Base-by-base conservation (phyloP, 2,797 vertebrate species). In the Paguma larvata region DNA sequence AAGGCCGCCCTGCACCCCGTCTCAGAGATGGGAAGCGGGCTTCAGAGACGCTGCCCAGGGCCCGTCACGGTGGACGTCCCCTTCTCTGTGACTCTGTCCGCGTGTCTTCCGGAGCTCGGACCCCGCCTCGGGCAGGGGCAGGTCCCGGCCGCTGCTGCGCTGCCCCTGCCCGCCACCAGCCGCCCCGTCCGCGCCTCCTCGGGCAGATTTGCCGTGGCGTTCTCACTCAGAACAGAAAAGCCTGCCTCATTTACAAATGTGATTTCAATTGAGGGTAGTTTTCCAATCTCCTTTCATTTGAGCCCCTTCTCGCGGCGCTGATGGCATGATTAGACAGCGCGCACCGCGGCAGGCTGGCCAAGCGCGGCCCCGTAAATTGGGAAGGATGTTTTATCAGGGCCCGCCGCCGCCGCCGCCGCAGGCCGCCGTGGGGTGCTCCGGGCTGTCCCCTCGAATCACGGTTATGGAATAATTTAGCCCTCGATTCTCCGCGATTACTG, bases 361-460 rank as follows among this genome's bases (percentile, higher is more conserved):
- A 99, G 99, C 99, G 99, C 99, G 99, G 99, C 99, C 99, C 98
- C 98, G 98, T 99, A 99, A 99, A 99, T 99, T 99, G 99, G 99
- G 99, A 99, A 99, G 99, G 99, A 99, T 99, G 99, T 99, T 99
- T 99, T 99, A 99, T 99, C 99, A 99, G 99, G 98, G 98, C 99
- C 98, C 99, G 99, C 99, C 99, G 98, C 99, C 99, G 98, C 99
- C 98, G 99, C 99, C 98, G 99, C 99, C 98, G 98, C 99, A 98
- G 99, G 99, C 99, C 99, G 99, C 99, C 98, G 99, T 99, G 99
- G 97, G 99, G 98, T 98, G 99, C 99, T 98, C 98, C 92, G 98
- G 99, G 99, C 99, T 99, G 99, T 99, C 99, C 99, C 99, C 99
- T 99, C 99, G 99, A 99, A 99, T 99, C 99, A 99, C 98, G 94